A percentile compares a stretch with the other conserved stretches of the same genome.
Evolutionary conservation across 2,888 invertebrate species (phyloP).

Genomic region (Archaeoteleia sp.): DNA sequence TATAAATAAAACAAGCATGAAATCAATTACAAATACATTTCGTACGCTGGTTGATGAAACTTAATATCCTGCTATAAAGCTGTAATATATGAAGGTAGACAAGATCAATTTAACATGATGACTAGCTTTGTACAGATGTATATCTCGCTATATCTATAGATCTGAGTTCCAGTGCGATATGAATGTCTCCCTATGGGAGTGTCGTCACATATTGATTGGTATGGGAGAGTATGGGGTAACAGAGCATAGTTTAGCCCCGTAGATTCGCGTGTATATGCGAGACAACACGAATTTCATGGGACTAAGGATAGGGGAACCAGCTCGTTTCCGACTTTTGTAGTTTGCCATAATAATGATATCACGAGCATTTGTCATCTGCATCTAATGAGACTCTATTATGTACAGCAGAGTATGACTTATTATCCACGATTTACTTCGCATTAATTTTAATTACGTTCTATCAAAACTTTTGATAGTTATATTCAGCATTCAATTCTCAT

Average conservation of each 20-base stretch:
- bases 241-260: conserved; percentile 45
- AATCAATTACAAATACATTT: conserved; percentile 11
- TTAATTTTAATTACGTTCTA: conserved; percentile 40
- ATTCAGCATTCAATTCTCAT: no score
- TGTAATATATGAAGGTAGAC: conserved; percentile 18
- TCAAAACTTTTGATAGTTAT: no score
- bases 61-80: conserved; percentile 22
- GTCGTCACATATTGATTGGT: conserved; percentile 68
- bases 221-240: conserved; percentile 57
- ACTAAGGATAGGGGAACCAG: conserved; percentile 27
- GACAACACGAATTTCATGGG: conserved; percentile 49
- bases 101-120: conserved; percentile 35
- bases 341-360: conserved; percentile 54
- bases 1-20: conserved; percentile 10
- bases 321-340: conserved; percentile 32
- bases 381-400: conserved; percentile 53
- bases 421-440: conserved; percentile 17
- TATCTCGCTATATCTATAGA: conserved; percentile 30
- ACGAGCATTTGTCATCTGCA: conserved; percentile 56
- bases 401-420: not conserved
- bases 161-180: conserved; percentile 65
- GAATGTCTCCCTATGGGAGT: conserved; percentile 61
- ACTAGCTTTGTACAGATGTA: conserved; percentile 23
- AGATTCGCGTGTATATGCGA: conserved; percentile 37
- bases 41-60: conserved; percentile 14